Base-by-base conservation (phyloP, 2,797 vertebrate species). In the Psittacula echo region DNA sequence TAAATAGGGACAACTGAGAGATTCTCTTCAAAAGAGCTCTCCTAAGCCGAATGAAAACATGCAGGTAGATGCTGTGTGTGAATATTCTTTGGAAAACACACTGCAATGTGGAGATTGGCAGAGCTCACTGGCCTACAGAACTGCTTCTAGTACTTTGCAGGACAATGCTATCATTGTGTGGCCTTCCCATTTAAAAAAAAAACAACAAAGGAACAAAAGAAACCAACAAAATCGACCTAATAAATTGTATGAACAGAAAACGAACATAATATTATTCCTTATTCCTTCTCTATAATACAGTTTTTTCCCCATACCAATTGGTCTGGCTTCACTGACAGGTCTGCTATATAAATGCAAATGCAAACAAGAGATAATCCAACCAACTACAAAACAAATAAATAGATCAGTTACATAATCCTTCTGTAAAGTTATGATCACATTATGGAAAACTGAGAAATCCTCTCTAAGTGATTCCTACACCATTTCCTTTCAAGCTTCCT, bases 371-470 rank as follows among this genome's bases (percentile, higher is more conserved):
- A 45, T 15, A 66, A 39, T 8, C 18, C 45, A 89, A 91, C 26
- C 8, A 94, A 47, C 39, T 50, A 37, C 3, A 11, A 73, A 89
- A 84, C 1, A 2, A 91, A 91, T 58, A 71, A 76, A 91, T 27
- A 18, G 29, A 74, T 37, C n/a, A 72, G 45, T 68, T 84, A 71
- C 5, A 4, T 45, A 89, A 85, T 71, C 29, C 48, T 91, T 53
- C 51, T 80, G 24, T 61, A 81, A 66, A 34, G 4, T 39, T 85
- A 67, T 22, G 34, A 72, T 76, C 65, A 51, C 22, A 32, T 62
- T 29, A 68, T 19, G 26, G 67, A 83, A 94, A 92, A 92, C 29
- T 81, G n/a, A 87, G 68, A 92, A 87, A 75, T 65, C 41, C 62
- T 81, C 26, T 26, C 47, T 61, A 20, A 64, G 44, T 5, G 1